Base-by-base conservation (phyloP, 1,140 invertebrate genomes). In the Scaptodrosophila lebanonensis region DNA sequence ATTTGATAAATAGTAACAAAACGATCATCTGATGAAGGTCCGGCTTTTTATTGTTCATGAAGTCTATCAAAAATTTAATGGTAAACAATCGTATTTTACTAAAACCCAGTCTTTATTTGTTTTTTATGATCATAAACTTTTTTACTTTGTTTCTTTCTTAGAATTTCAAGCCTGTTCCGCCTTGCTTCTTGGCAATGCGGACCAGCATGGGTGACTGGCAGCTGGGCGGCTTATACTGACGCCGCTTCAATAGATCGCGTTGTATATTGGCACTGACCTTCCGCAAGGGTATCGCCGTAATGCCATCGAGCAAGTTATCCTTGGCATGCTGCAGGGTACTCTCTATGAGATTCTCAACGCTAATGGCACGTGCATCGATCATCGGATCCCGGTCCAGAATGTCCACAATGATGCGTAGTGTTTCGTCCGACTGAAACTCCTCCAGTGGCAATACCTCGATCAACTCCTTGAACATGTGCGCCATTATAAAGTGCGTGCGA, bases 391-490 rank as follows among this genome's bases (percentile, higher is more conserved):
- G 73, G 13, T 68, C 75, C 1, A 86, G 48, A 1, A 79, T 36
- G 15, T 84, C 66, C 5, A 75, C 64, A 17, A 86, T 54, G 9
- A 83, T 69, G 30, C 66, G 76, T 2, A 70, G 5, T 0, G 67
- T 69, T 6, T 83, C 70, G 0, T 82, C 70, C 2, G 70, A 59
- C 16, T 70, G 65, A 30, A 86, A 83, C 18, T 86, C 84, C 6
- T 85, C 84, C 32, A 86, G 12, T 0, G 84, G 77, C 39, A 86
- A 29, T 3, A 86, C 71, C 29, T 86, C 84, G 9, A 86, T 64
- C 4, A 86, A 45, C 32, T 85, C 72, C 36, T 76, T 84, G 27
- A 86, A 86, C 60, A 86, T 72, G 36, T 83, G 70, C 12, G 45
- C 1, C 25, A 75, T 40, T 0, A 85, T 65, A 2, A 62, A 76